A percentile compares a stretch with the other conserved stretches of the same genome.
phyloP scores from a whole-genome alignment of 2,888 invertebrate genomes.

The Pachycephus smyrnensis region DNA sequence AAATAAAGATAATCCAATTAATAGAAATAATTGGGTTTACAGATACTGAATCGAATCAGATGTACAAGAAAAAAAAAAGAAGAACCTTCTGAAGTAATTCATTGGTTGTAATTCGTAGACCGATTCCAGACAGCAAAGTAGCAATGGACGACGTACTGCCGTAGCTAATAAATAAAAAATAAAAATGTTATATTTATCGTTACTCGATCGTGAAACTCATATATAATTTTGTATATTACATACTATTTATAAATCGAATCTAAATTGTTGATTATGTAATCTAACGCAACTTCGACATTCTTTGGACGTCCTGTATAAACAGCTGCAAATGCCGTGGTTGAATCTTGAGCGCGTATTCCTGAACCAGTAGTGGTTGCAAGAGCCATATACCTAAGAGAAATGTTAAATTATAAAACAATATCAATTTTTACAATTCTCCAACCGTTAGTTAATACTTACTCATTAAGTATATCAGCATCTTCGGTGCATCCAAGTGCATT shows the following conservation, averaged over 20 bases:
- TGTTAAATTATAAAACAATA: not conserved
- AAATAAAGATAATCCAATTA: not conserved
- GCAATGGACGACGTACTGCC: not conserved
- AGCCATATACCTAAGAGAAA: conserved; percentile 15
- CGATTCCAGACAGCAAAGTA: not conserved
- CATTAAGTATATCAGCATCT: conserved; percentile 65
- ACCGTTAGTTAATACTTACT: conserved; percentile 45
- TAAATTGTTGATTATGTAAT: conserved; percentile 46
- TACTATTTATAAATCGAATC: conserved; percentile 17
- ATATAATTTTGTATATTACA: conserved; percentile 7
- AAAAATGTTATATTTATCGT: not conserved
- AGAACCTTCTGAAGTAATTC: not conserved
- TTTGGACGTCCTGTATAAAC: conserved; percentile 35
- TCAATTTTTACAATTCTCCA: not conserved
- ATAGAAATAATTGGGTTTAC: not conserved
- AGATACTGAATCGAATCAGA: not conserved
- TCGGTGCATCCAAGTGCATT: conserved; percentile 71
- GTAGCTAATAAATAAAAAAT: not conserved
- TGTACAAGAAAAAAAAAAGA: not conserved
- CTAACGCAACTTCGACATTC: conserved; percentile 42
- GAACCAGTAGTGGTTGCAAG: conserved; percentile 16
- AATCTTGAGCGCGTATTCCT: conserved; percentile 16
- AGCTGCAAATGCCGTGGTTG: conserved; percentile 11
- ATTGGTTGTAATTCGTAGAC: not conserved
- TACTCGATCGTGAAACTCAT: not conserved